Base-by-base conservation (phyloP, 1,140 invertebrate species). In the Euwallacea fornicatus region DNA sequence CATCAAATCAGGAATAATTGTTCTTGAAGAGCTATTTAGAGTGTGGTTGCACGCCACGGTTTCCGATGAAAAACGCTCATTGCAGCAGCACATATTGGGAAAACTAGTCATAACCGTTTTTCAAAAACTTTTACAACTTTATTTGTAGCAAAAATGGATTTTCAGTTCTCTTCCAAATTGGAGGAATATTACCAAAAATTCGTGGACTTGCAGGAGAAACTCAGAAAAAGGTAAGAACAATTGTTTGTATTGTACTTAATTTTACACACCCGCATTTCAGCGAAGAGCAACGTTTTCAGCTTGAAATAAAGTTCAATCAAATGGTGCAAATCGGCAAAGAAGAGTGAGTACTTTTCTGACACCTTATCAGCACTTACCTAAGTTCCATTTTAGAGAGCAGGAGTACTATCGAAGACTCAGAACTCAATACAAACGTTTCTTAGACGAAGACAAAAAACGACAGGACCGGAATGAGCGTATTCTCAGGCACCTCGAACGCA, bases 401-500 rank as follows among this genome's bases (percentile, higher is more conserved):
- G 60, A 69, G 8, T 67, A 80, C 64, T 79, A 77, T 47, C 84
- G 84, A 71, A 85, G 83, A 74, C 78, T 86, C 15, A 81, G 85
- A 64, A 80, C 84, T 58, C 84, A 85, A 74, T 88, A 88, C 74
- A 85, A 87, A 56, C 82, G 84, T 42, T 88, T 88, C 78, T 77
- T 88, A 60, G 86, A 88, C 70, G 86, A 88, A 76, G 86, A 88
- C 73, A 79, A 80, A 56, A 77, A 80, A 13, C 82, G 87, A 62
- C 86, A 87, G 67, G 84, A 87, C 73, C 82, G 87, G 16, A 89
- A 88, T 78, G 83, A 85, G 67, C 83, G 84, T 75, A 81, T 89
- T 55, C 80, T 87, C 13, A 80, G 82, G 50, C 82, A 83, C 63
- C 78, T 89, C 66, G 85, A 88, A 73, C 83, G 82, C 46, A 84